A percentile compares a stretch with the other conserved stretches of the same genome.
Conservation (phyloP, 2,797 vertebrate species). For the Neoniphon sammara region DNA sequence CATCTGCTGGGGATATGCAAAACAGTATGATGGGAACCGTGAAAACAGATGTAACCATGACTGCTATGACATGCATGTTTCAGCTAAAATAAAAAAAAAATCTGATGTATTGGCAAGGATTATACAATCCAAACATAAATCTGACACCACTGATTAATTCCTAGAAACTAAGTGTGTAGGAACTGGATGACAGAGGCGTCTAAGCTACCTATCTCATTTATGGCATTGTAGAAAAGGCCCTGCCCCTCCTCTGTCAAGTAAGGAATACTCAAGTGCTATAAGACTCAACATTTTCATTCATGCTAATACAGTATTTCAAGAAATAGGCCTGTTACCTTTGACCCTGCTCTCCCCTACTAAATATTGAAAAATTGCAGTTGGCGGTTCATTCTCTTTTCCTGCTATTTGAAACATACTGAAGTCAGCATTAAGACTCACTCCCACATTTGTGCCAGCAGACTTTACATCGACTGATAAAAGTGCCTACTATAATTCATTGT, state of each 20-base stretch:
- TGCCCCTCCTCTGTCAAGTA: slow-evolving; percentile 7
- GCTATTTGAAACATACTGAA: too few species aligned
- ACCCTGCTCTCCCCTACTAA: too few species aligned
- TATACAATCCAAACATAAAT: slow-evolving; percentile 33
- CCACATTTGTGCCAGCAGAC: too few species aligned
- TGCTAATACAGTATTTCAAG: too few species aligned
- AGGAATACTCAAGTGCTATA: background rate
- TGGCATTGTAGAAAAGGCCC: slow-evolving; percentile 29
- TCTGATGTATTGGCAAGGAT: slow-evolving; percentile 50
- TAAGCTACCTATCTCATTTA: slow-evolving; percentile 34
- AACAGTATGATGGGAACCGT: slow-evolving; percentile 34
- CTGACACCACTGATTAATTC: slow-evolving; percentile 44
- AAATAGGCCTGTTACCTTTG: too few species aligned
- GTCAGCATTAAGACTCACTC: too few species aligned
- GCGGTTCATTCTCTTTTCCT: too few species aligned
- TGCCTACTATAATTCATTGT: too few species aligned
- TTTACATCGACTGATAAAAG: too few species aligned
- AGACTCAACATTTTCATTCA: too few species aligned
- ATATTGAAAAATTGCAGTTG: too few species aligned
- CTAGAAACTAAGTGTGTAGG: slow-evolving; percentile 7
- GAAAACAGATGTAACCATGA: background rate
- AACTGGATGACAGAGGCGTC: background rate
- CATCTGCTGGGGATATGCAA: background rate
- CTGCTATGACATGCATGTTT: slow-evolving; percentile 13
- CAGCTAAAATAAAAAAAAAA: slow-evolving; percentile 22